Conservation (phyloP, 1,140 invertebrate genomes). For the Pseudomyrmex flavicornis region DNA sequence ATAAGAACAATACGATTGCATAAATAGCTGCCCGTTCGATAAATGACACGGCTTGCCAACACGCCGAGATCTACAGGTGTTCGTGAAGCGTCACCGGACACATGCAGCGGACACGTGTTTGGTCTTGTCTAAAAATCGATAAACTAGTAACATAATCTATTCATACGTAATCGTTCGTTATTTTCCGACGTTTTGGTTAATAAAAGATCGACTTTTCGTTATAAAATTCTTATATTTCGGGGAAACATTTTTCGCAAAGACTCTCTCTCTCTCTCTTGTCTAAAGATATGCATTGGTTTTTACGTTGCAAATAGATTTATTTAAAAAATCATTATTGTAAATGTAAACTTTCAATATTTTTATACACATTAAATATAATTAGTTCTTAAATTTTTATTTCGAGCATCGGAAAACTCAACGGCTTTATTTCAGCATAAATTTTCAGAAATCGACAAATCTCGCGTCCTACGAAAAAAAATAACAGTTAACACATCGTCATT, state of each 20-base stretch:
- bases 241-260: background rate
- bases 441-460: slow-evolving; percentile 39
- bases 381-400: background rate
- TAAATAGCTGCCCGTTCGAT: background rate
- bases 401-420: no score
- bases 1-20: slow-evolving; percentile 41
- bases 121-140: slow-evolving; percentile 44
- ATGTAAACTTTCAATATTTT: background rate
- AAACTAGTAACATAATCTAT: slow-evolving; percentile 50
- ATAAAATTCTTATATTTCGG: background rate
- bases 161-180: slow-evolving; percentile 47
- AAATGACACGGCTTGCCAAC: background rate
- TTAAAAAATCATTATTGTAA: slow-evolving; percentile 4
- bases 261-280: slow-evolving; percentile 9
- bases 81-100: background rate
- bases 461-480: background rate
- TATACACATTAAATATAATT: background rate
- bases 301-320: slow-evolving; percentile 4
- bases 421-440: slow-evolving; percentile 11
- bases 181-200: background rate
- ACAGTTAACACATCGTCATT: background rate
- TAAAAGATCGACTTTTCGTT: slow-evolving; percentile 32
- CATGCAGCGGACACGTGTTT: slow-evolving; percentile 33
- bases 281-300: background rate
- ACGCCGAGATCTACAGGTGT: slow-evolving; percentile 29